Evolutionary conservation across 1,140 invertebrate species (phyloP), one percentile per base, ranked within the genome.

Genomic region (Drosophila neocordata): DNA sequence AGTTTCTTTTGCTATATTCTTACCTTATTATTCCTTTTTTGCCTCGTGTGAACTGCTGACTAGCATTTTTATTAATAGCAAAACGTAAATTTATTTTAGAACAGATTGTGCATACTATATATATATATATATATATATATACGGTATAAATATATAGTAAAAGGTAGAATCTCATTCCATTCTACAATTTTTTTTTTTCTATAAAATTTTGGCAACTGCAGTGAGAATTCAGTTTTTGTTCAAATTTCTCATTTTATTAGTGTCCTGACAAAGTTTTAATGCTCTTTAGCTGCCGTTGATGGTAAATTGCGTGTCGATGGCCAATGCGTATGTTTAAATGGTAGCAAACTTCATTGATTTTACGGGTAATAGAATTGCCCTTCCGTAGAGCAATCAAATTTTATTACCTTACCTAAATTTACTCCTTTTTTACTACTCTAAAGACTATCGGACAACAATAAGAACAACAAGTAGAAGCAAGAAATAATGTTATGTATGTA

Each of bases 271-370:
- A 44, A 44, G 7, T 48, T 48, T 48, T 48, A 11, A 20, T 48
- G 41, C 41, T 48, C 8, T 48, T 48, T 48, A 20, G 34, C 34
- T 35, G 41, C 15, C 20, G 41, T 15, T 20, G 41, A 8, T 48
- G 7, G 15, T n/a, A 48, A 48, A 48, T 48, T 48, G n/a, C 31
- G 24, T 67, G 37, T 38, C 57, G 37, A 53, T 24, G 12, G 48
- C 18, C 12, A 12, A 38, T 55, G 51, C 51, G 48, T 31, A 37
- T 57, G 52, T 27, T 57, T 15, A 57, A 58, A 69, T 64, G 51
- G 15, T 18, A 48, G 41, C 15, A 48, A 48, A 48, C 41, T 48
- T 48, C 41, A 48, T 48, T 48, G 41, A 20, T 48, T 48, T 48
- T 48, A 48, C 41, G 41, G 41, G 41, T 48, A 48, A 48, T 48